Evolutionary conservation across 2,113 vertebrate genomes (phyloP), one percentile per base, ranked within the genome.

Genomic region (Plotosus lineatus): DNA sequence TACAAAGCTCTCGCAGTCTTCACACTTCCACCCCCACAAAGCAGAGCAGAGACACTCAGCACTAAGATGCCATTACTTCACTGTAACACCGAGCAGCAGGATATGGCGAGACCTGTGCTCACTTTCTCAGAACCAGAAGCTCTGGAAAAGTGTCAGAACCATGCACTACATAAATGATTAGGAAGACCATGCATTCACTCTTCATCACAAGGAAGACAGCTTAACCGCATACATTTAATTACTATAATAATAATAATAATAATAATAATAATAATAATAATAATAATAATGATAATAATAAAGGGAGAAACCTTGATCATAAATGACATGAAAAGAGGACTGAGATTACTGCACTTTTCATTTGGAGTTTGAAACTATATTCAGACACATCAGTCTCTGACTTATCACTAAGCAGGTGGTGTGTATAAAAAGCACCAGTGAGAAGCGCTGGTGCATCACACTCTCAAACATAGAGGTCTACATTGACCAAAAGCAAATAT

Each of bases 11-110:
- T 82, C 61, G 53, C 80, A 85, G 71, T 85, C 78, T 85, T 85
- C 80, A 85, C 84, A 79, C 80, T 85, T 74, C 84, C 84, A 79
- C 84, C 84, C 84, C 84, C 84, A 75, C 84, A 85, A 60, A 71
- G 75, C 83, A 79, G 77, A 85, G 69, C 83, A 63, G 81, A 82
- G 77, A 69, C 60, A 72, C 63, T 82, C 26, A 12, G 36, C 80
- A 74, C 42, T 42, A 73, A 44, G 31, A 44, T 66, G 68, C 42
- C 63, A 61, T 46, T 40, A 66, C 60, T 82, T 82, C 60, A 74
- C 53, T 82, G 53, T 76, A 51, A 31, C 63, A 56, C 46, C 55
- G 19, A 73, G 56, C 79, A 81, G 21, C 69, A 83, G 77, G 68
- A 65, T 42, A 50, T 12, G 53, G 6, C 6, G 12, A 68, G 36